Evolutionary conservation across 2,797 vertebrate genomes (phyloP), one percentile per base, ranked within the genome.

Genomic region (Odontamblyopus rebecca): DNA sequence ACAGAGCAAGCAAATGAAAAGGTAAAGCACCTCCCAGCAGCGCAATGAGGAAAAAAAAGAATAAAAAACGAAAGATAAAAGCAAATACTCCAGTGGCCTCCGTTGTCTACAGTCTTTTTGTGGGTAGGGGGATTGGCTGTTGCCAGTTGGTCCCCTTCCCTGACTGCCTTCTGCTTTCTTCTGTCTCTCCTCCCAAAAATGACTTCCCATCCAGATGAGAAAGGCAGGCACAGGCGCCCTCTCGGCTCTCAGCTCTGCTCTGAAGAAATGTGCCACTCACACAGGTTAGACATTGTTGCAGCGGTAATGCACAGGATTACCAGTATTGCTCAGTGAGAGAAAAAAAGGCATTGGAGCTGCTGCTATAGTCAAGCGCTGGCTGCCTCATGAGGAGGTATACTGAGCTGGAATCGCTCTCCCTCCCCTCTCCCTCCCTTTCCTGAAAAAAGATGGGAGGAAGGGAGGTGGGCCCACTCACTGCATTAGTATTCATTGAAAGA

Each of bases 401-500:
- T 86, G 88, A 92, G 86, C 89, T 90, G 89, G 85, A 89, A 86
- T 80, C 75, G 87, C 88, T 87, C 84, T 80, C 88, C 85, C 85
- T 89, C 89, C 80, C 86, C 84, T 89, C 90, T 91, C 91, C 89
- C 88, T 80, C 91, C 89, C 89, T 84, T 88, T 86, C 86, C 88
- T 84, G 89, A 64, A 89, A 88, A 48, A 88, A 80, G 80, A 86
- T 79, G 83, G 86, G 88, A 90, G 87, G 89, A 89, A 76, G 88
- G 91, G 90, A 89, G 92, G 90, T 86, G 90, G 87, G 88, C 86
- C 86, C 82, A 77, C 89, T 89, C 79, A 38, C 87, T 87, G 88
- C 89, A 94, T 94, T 93, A 93, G 93, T 91, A 93, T 94, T 92
- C 92, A 91, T 91, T 89, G 91, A 88, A 90, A 92, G 90, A 88